Base-by-base conservation (phyloP, 2,113 vertebrate species). In the Myiagra hebetior region DNA sequence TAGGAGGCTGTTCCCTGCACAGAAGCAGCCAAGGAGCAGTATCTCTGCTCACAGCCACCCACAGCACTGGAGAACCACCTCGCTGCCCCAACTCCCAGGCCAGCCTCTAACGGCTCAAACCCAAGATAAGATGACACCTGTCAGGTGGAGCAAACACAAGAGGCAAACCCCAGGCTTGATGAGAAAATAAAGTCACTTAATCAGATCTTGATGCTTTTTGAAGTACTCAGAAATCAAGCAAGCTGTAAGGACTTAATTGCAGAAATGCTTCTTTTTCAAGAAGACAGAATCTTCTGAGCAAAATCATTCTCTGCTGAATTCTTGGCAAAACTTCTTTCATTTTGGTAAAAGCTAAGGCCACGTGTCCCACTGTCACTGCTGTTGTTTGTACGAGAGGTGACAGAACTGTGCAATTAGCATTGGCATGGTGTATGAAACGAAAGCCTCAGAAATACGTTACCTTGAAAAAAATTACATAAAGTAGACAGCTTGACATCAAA, bases 81-180 rank as follows among this genome's bases (percentile, higher is more conserved):
- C 5, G 0, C 42, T 46, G 67, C 78, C 46, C 65, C 12, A 0
- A 4, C 30, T 44, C 31, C 85, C 0, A 4, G 18, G 31, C 44
- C 84, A 91, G 77, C 24, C 70, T 44, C 70, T 53, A 93, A 85
- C 44, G 7, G 81, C 73, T 52, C 50, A 33, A 83, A 37, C 39
- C 52, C 69, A 44, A 80, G 86, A 88, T 92, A 92, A 89, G 84
- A 63, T 64, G 85, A 56, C 90, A 94, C 82, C 85, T 89, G 85
- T 64, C 95, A 87, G 94, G 78, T 93, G 90, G 62, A 76, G 69
- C 87, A 76, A 52, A 87, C 78, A 39, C 5, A 5, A 89, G 74
- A 82, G 87, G 52, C 56, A 75, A 94, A 93, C 23, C 10, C 39
- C 4, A 5, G 75, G 16, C 64, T 59, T 91, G 72, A 47, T 42